phyloP scores from a whole-genome alignment of 2,888 invertebrate genomes.

The Zaprionus obscuricornis region DNA sequence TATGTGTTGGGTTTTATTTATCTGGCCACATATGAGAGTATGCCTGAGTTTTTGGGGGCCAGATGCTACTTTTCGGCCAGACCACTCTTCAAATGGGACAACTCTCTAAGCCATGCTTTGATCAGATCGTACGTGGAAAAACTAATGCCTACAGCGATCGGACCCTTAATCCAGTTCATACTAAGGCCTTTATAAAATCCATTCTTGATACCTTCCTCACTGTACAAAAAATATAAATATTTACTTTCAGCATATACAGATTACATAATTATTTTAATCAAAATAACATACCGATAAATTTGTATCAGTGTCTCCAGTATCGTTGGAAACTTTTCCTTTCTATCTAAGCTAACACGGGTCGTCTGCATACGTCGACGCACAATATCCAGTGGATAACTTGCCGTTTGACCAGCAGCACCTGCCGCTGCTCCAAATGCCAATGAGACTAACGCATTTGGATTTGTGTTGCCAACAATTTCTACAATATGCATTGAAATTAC shows the following conservation, averaged over 20 bases:
- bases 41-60: slow-evolving; percentile 1
- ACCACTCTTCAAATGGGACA: slow-evolving; percentile 81
- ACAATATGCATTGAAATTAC: slow-evolving; percentile 11
- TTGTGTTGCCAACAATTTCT: slow-evolving; percentile 83
- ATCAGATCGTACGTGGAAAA: slow-evolving; percentile 96
- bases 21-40: slow-evolving; percentile 19
- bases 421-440: slow-evolving; percentile 94
- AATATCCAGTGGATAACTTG: slow-evolving; percentile 98
- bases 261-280: neutral
- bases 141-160: slow-evolving; percentile 96
- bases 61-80: slow-evolving; percentile 54
- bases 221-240: slow-evolving; percentile 82
- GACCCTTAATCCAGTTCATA: slow-evolving; percentile 99
- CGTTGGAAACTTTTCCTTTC: slow-evolving; percentile 85
- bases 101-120: slow-evolving; percentile 86
- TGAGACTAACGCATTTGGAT: slow-evolving; percentile 86
- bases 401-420: slow-evolving; percentile 96
- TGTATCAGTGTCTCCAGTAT: slow-evolving; percentile 87
- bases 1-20: slow-evolving; percentile 21
- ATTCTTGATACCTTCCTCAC: slow-evolving; percentile 92
- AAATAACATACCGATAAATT: slow-evolving; percentile 87
- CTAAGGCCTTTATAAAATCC: slow-evolving; percentile 99
- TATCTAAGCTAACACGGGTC: slow-evolving; percentile 84
- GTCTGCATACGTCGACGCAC: slow-evolving; percentile 88
- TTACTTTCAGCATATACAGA: neutral